Base-by-base conservation (phyloP, 1,140 invertebrate genomes). In the Pogonus chalceus region DNA sequence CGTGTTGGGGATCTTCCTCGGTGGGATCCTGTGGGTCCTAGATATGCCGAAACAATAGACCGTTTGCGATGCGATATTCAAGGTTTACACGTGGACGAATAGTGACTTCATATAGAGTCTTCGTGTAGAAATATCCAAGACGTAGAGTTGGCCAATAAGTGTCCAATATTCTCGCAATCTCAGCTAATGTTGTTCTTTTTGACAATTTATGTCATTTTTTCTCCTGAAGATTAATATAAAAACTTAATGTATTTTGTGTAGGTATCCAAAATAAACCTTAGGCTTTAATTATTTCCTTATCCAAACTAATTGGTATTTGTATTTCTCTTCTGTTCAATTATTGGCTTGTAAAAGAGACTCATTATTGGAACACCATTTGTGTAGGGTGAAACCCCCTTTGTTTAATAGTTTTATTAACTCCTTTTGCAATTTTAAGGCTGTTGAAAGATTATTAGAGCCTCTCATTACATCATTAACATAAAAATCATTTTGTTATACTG, bases 391-490 rank as follows among this genome's bases (percentile, higher is more conserved):
- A 7, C 46, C 23, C 7, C 16, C 12, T 43, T 7, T 4, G 4
- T 18, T 4, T 12, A 43, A 43, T 16, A 43, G n/a, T n/a, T 10
- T 7, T 14, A 4, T 31, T 10, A 18, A 18, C 18, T 43, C 18
- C 9, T 9, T 43, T 18, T 4, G 7, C 3, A 43, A 18, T 43
- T 43, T n/a, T n/a, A n/a, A 1, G 7, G 52, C 31, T 1, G 56
- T 20, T 21, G 49, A 22, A n/a, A 62, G 0, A 51, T 2, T 49
- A 51, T 72, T 53, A 16, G 52, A 35, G 1, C 70, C 68, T 0
- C 64, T 64, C 3, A 70, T 39, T 2, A 73, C 20, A 58, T 75
- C 72, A 60, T 76, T 72, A 0, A 73, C 67, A 46, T 73, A 74
- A 51, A 72, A 68, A 62, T 72, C 65, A 0, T 35, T 54, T 26